A percentile compares a stretch with the other conserved stretches of the same genome.
Conservation (phyloP, 2,113 vertebrate species). For the Rhabdomys dilectus region DNA sequence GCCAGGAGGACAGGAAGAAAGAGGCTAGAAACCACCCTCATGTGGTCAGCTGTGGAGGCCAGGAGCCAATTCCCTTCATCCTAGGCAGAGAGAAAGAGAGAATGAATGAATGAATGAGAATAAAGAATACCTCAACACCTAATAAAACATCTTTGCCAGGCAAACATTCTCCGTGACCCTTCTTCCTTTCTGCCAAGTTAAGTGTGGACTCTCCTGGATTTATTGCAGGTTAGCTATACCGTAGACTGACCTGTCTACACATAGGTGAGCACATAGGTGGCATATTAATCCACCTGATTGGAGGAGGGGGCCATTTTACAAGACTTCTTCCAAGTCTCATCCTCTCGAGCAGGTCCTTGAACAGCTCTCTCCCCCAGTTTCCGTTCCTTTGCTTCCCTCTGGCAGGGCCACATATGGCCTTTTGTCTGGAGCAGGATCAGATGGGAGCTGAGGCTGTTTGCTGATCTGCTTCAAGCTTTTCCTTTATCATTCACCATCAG, state of each 20-base stretch:
- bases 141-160: background rate
- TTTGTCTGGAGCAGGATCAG: background rate
- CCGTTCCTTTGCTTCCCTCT: too few relatives aligned
- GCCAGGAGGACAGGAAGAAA: constrained; percentile 78
- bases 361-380: background rate
- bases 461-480: background rate
- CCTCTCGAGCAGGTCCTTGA: background rate
- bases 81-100: background rate
- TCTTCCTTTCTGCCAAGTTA: background rate
- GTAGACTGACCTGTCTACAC: background rate
- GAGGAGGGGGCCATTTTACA: too few relatives aligned
- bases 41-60: constrained; percentile 58
- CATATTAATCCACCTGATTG: accelerated
- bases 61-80: background rate
- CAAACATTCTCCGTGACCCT: background rate
- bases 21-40: constrained; percentile 68
- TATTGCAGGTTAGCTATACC: background rate
- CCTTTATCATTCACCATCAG: background rate
- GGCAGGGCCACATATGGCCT: background rate
- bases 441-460: accelerated
- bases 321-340: background rate
- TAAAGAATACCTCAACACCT: background rate
- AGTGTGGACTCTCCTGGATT: background rate
- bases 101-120: background rate
- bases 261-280: background rate